Evolutionary conservation across 2,888 invertebrate genomes (phyloP).

Genomic region (Cantharis nigra): DNA sequence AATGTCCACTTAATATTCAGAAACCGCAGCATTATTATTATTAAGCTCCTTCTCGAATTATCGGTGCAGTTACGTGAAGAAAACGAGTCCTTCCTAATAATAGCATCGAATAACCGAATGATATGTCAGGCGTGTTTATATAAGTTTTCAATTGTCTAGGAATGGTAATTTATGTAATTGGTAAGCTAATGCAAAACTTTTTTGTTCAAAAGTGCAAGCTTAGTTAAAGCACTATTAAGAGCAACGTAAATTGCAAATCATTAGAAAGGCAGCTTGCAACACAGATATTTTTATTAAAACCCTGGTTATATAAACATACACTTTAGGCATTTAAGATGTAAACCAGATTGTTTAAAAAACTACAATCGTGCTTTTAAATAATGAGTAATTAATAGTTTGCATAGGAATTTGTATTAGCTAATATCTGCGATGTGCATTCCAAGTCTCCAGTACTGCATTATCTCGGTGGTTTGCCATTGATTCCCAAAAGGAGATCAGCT

Average conservation of each 20-base stretch:
- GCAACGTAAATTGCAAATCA: not conserved
- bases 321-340: not conserved
- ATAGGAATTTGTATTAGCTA: not conserved
- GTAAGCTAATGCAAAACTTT: not conserved
- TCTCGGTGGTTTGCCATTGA: no score
- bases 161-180: not conserved
- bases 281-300: not conserved
- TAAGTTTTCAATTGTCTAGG: not conserved
- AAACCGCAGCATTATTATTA: not conserved
- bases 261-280: slow-evolving; percentile 1
- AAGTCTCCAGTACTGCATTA: no score
- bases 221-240: not conserved
- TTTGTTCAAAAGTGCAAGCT: not conserved
- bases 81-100: not conserved
- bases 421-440: not conserved
- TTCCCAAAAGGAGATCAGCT: no score
- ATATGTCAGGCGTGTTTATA: not conserved
- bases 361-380: not conserved
- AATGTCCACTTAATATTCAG: not conserved
- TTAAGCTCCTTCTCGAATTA: not conserved
- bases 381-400: not conserved
- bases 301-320: not conserved
- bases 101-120: not conserved
- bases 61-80: not conserved
- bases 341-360: not conserved